Base-by-base conservation (phyloP, 2,113 vertebrate genomes). In the Apteryx owenii region DNA sequence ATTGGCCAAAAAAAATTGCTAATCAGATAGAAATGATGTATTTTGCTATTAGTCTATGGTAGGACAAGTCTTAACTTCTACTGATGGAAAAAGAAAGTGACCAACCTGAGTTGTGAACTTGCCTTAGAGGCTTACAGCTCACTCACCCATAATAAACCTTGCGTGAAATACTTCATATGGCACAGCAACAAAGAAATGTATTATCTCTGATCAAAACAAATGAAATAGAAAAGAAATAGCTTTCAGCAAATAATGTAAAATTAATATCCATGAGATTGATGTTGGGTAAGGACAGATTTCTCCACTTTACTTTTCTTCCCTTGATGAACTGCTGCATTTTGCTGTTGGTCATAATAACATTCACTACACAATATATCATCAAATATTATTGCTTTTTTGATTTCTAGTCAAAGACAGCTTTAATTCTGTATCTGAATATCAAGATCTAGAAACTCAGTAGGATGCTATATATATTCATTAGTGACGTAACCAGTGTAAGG, bases 271-370 rank as follows among this genome's bases (percentile, higher is more conserved):
- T 64, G 20, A 70, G 44, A 91, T 78, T 17, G 29, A 8, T 56
- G 40, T 28, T 89, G 62, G 80, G 42, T 66, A 81, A 91, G 50
- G 46, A 70, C 68, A 9, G 50, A 54, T 72, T 93, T 93, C 44
- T 89, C 91, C n/a, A 36, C 60, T 93, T 96, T 70, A 88, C 44
- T 92, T 90, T 88, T 96, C 83, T 80, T 92, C 78, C 66, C 62
- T 78, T 87, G 40, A 62, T 29, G 44, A 68, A 64, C 82, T 64
- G 62, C 9, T 21, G 19, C 56, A 81, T 77, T 89, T 56, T 18
- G 38, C 46, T 76, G 56, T 78, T 96, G 65, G 66, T 94, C 92
- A 69, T 86, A 93, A 71, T 65, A 93, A 87, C 70, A 65, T 10
- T 69, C 48, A 54, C 64, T 81, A 29, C 29, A 62, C 48, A 78